These are phyloP conservation scores for Aurelia sp. DNA, from an alignment of 30 jellyfish, hydroid and myxozoan genomes.

Conservation along the genomic window DNA sequence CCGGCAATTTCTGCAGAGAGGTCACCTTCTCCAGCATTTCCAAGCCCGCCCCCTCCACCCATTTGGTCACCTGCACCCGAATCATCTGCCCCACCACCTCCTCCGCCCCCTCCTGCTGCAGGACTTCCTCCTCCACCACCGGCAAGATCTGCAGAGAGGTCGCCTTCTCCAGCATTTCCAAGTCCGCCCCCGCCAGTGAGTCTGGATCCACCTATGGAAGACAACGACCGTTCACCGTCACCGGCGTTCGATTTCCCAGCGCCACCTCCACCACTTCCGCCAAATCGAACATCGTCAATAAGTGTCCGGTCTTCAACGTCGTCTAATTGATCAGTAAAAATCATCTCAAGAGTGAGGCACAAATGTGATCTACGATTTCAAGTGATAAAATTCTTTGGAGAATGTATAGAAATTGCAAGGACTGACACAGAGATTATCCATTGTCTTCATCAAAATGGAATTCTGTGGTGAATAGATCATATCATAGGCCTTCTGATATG, in stretches of 20 bases:
- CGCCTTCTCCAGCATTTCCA: constrained; percentile 48
- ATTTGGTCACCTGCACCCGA: constrained; percentile 23
- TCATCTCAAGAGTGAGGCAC: too few species aligned
- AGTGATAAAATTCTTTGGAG: too few species aligned
- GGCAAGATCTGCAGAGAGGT: constrained; percentile 3
- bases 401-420: too few species aligned
- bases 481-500: too few species aligned
- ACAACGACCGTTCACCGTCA: not conserved
- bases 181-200: constrained; percentile 4
- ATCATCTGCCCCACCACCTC: not conserved
- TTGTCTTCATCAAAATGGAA: too few species aligned
- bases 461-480: too few species aligned
- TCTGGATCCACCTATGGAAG: constrained; percentile 8
- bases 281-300: constrained; percentile 45
- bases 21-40: constrained; percentile 20
- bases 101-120: constrained; percentile 28
- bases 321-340: too few species aligned
- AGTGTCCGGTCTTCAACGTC: not conserved
- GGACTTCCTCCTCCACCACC: constrained; percentile 45
- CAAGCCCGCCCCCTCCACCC: constrained; percentile 49
- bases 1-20: constrained; percentile 13
- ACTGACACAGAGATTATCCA: too few species aligned
- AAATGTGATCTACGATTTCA: too few species aligned
- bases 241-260: constrained; percentile 48
- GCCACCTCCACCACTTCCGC: constrained; percentile 54